phyloP scores from a whole-genome alignment of 2,797 vertebrate species.

The Calcarius lapponicus region DNA sequence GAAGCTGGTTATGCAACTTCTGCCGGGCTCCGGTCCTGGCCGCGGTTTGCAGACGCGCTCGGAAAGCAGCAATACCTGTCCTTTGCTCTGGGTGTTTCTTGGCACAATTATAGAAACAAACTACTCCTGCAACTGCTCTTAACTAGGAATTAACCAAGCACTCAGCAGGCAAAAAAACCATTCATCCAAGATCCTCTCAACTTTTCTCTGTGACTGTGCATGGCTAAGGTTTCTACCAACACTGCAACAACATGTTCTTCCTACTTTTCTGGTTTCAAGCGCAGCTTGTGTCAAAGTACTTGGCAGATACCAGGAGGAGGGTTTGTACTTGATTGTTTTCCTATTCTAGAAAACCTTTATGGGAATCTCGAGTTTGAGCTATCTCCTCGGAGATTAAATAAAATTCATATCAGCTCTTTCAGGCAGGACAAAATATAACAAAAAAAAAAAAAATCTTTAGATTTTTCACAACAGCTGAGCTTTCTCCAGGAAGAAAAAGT shows the following conservation, averaged over 20 bases:
- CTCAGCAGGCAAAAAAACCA: neutral
- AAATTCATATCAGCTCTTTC: neutral
- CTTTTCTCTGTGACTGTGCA: neutral
- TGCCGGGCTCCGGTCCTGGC: neutral
- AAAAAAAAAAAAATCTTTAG: neutral
- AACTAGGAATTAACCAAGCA: neutral
- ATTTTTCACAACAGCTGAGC: neutral
- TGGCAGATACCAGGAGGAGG: neutral
- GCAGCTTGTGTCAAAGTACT: neutral
- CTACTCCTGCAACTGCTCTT: neutral
- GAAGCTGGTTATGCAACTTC: neutral
- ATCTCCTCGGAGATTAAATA: neutral
- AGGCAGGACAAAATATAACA: neutral
- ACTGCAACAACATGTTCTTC: neutral
- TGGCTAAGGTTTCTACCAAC: neutral
- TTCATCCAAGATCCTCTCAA: neutral
- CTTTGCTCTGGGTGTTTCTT: neutral
- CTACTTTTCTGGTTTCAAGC: neutral
- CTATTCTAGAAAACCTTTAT: neutral
- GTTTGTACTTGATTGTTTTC: neutral
- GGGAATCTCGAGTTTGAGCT: neutral
- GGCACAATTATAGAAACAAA: neutral
- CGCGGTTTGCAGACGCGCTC: neutral
- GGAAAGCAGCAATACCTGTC: neutral
- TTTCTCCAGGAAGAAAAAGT: neutral